phyloP scores from a whole-genome alignment of 2,888 invertebrate genomes.

The Drosophila anomelani region DNA sequence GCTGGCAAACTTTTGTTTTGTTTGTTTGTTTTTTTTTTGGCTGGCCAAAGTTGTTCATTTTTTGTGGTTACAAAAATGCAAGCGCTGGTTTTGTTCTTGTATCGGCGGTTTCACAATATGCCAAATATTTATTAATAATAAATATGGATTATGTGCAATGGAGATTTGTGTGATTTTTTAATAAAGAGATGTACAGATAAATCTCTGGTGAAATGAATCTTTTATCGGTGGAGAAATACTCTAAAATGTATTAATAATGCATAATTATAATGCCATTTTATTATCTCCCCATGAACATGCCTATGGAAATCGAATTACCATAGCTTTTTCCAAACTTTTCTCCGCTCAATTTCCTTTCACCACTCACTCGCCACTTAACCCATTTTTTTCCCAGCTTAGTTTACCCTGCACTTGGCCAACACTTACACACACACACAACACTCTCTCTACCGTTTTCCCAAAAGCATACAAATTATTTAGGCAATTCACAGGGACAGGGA shows the following conservation, averaged over 20 bases:
- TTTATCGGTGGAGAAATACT: background rate
- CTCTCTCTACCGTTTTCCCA: constrained; percentile 34
- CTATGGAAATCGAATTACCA: constrained; percentile 6
- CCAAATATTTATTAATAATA: constrained; percentile 23
- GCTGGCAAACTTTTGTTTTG: constrained; percentile 13
- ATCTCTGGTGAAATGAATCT: background rate
- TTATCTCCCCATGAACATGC: background rate
- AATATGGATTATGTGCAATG: background rate
- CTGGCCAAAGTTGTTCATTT: constrained; percentile 12
- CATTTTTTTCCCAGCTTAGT: constrained; percentile 8
- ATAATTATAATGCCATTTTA: background rate
- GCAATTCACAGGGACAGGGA: constrained; percentile 58
- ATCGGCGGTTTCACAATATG: background rate
- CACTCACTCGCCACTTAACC: constrained; percentile 16
- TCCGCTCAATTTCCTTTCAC: constrained; percentile 9
- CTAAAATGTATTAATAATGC: background rate
- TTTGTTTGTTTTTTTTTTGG: background rate
- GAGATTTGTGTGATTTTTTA: constrained; percentile 3
- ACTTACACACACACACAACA: constrained; percentile 35
- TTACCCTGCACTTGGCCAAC: constrained; percentile 24
- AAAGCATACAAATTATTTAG: constrained; percentile 75
- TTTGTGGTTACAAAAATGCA: constrained; percentile 1
- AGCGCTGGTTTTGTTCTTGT: background rate
- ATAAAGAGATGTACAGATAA: background rate
- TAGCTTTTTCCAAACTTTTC: constrained; percentile 1